phyloP scores from a whole-genome alignment of 2,113 vertebrate species.

The Ancistrus triradiatus region DNA sequence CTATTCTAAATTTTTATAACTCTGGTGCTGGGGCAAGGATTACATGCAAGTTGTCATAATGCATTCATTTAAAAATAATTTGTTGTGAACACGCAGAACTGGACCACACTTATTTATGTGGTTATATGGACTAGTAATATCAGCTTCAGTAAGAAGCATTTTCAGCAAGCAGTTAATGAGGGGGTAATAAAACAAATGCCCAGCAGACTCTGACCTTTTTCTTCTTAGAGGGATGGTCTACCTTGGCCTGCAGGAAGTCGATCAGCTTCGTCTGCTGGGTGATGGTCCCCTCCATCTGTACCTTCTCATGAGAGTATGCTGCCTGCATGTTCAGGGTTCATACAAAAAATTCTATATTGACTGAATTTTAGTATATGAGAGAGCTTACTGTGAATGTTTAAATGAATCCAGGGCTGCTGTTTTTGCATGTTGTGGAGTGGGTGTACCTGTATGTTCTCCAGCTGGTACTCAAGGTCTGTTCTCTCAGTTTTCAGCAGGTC shows the following conservation, averaged over 20 bases:
- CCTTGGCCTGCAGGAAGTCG: conserved; percentile 96
- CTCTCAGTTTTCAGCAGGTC: conserved; percentile 95
- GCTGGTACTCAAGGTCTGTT: conserved; percentile 94
- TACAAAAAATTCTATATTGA: no score
- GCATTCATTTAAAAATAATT: conserved; percentile 3
- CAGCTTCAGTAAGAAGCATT: conserved; percentile 21
- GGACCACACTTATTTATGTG: conserved; percentile 17
- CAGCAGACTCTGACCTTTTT: conserved; percentile 84
- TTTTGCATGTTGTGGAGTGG: no score
- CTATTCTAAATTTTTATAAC: neutral
- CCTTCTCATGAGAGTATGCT: conserved; percentile 96
- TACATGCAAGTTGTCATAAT: neutral
- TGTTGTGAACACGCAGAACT: conserved; percentile 6
- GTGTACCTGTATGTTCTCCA: conserved; percentile 97
- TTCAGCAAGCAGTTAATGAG: conserved; percentile 41
- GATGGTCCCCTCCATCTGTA: conserved; percentile 99
- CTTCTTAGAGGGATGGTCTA: conserved; percentile 96
- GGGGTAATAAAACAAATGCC: conserved; percentile 36
- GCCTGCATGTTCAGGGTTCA: conserved; percentile 72
- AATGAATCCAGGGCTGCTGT: no score
- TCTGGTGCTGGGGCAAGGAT: conserved; percentile 15
- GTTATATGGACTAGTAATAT: conserved; percentile 27
- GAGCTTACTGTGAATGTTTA: no score
- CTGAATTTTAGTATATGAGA: no score
- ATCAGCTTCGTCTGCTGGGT: conserved; percentile 98